Evolutionary conservation across 2,888 invertebrate genomes (phyloP).

Genomic region (Philonicus albiceps): DNA sequence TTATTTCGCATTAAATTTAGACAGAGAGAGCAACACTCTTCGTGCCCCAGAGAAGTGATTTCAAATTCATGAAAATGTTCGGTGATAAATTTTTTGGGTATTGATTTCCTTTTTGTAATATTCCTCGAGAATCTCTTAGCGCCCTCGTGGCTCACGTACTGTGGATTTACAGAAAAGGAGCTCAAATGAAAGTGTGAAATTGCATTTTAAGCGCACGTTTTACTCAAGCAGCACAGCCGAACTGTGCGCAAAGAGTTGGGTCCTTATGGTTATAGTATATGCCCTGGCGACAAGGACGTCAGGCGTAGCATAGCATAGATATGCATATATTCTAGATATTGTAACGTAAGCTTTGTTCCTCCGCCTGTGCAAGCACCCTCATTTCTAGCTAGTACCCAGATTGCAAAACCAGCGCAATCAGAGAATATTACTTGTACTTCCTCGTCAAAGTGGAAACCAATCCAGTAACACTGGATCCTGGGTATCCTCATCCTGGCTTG

Average conservation of each 20-base stretch:
- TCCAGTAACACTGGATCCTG: neutral
- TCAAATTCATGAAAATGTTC: constrained; percentile 25
- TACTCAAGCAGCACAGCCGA: neutral
- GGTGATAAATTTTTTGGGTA: constrained; percentile 11
- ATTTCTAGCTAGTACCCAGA: neutral
- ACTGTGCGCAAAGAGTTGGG: neutral
- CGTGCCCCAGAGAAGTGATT: neutral
- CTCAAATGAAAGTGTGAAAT: constrained; percentile 28
- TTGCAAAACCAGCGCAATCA: neutral
- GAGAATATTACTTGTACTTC: neutral
- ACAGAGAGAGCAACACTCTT: neutral
- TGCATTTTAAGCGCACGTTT: constrained; percentile 13
- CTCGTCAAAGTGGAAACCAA: neutral
- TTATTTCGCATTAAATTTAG: neutral
- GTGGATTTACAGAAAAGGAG: neutral
- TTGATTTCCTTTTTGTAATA: constrained; percentile 19
- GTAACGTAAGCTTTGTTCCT: neutral
- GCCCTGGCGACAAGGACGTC: neutral
- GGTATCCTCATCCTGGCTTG: neutral
- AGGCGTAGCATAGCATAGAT: neutral
- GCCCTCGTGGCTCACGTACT: neutral
- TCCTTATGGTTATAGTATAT: neutral
- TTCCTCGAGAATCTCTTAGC: neutral
- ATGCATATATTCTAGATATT: neutral
- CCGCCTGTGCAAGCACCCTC: neutral